Evolutionary conservation across 2,113 vertebrate species (phyloP), one percentile per base, ranked within the genome.

Genomic region (Heptranchias perlo): DNA sequence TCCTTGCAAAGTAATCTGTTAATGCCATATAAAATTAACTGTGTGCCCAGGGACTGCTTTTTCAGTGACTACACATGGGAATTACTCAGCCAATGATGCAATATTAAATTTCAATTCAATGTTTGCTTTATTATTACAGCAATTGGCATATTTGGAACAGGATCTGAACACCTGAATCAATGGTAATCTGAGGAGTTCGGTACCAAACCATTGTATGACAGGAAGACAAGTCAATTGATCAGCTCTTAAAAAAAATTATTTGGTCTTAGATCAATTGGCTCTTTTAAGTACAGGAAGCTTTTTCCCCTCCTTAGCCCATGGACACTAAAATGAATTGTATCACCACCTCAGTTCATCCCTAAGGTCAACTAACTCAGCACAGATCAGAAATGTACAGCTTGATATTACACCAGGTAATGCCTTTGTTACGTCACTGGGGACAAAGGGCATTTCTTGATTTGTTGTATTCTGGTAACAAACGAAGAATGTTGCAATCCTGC

Each of bases 211-310:
- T 58, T 61, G 4, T 62, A 62, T 93, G 58, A 23, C 35, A 8
- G n/a, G 89, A 62, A 93, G n/a, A 61, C 58, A n/a, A 62, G 78
- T 82, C 78, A 82, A 82, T 82, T 82, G 78, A 82, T 82, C 47
- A 39, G 39, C 78, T 47, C 16, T 82, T 18, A 23, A 18, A 82
- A 82, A 82, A 16, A 73, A 82, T 58, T 16, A 78, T 28, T 11
- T 82, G 39, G 16, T 44, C 39, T 82, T 82, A 44, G 78, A 47
- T 82, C 39, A 82, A 44, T 44, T 82, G 78, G 47, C 39, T 58
- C 58, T 18, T 82, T 44, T 82, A 82, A 82, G 39, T 47, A 44
- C 39, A 44, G 78, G 78, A 82, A 82, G 78, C 4, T 82, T 82
- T 82, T 82, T 39, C 58, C 21, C 78, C 78, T 82, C n/a, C 39